phyloP scores from a whole-genome alignment of 2,797 vertebrate species.

The Cheracebus regulus region DNA sequence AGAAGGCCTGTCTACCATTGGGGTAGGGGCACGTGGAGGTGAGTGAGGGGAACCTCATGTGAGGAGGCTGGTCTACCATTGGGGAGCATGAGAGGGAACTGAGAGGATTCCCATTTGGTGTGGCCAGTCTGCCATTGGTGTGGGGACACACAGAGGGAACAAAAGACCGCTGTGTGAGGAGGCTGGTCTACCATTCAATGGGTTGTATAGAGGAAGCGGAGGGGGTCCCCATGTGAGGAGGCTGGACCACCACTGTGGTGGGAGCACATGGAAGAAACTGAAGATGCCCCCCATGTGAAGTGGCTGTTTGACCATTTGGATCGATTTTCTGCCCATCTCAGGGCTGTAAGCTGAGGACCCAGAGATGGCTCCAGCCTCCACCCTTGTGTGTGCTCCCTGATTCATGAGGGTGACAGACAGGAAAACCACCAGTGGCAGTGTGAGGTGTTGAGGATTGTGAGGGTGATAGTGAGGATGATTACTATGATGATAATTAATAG shows the following conservation, averaged over 20 bases:
- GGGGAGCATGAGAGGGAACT: background rate
- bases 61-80: no score
- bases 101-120: background rate
- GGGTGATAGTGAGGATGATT: fast-evolving
- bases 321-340: background rate
- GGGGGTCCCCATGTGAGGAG: background rate
- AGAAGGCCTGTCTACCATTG: background rate
- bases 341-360: background rate
- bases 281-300: background rate
- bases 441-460: background rate
- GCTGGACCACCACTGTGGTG: background rate
- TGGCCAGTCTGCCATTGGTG: background rate
- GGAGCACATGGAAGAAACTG: no score
- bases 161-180: background rate
- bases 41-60: no score
- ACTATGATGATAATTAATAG: background rate
- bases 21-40: no score
- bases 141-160: background rate
- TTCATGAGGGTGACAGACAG: background rate
- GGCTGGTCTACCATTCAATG: background rate
- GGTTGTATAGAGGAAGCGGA: background rate
- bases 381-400: background rate
- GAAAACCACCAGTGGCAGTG: background rate
- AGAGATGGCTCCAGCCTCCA: background rate
- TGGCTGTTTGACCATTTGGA: background rate